Percentiles rank a stretch among this genome's conserved stretches.
phyloP scores from a whole-genome alignment of 2,888 invertebrate genomes.

The Toxonevra muliebris region DNA sequence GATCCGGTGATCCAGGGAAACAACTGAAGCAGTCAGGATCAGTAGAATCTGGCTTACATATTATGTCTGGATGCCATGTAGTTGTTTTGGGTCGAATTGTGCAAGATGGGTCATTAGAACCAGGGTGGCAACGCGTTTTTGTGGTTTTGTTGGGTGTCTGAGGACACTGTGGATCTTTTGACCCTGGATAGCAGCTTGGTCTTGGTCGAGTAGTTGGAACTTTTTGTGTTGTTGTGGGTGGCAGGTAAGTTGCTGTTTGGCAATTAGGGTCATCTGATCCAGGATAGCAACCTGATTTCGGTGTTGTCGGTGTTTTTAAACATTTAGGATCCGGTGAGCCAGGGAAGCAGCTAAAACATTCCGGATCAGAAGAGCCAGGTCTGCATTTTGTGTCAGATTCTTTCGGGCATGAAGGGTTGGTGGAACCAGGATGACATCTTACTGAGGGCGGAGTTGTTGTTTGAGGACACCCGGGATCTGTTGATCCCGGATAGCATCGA shows the following conservation, averaged over 20 bases:
- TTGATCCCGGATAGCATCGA: constrained; percentile 38
- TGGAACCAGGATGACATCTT: constrained; percentile 53
- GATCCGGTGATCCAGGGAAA: constrained; percentile 38
- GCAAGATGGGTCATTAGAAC: constrained; percentile 56
- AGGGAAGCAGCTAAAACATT: constrained; percentile 56
- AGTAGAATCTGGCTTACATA: no score
- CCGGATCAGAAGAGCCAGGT: constrained; percentile 60
- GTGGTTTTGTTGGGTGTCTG: constrained; percentile 45
- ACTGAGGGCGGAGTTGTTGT: neutral
- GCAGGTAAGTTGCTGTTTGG: constrained; percentile 57
- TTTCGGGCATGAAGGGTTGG: constrained; percentile 31
- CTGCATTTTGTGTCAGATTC: constrained; percentile 1
- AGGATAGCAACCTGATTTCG: constrained; percentile 54
- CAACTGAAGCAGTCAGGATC: constrained; percentile 58
- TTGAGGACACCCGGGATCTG: constrained; percentile 32
- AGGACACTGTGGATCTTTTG: constrained; percentile 47
- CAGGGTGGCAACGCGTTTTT: constrained; percentile 52
- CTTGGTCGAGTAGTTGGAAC: neutral
- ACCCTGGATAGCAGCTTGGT: constrained; percentile 54
- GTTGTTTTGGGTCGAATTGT: no score
- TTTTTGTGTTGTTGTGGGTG: constrained; percentile 44
- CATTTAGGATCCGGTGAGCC: constrained; percentile 63
- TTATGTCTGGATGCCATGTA: no score
- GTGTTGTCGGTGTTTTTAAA: constrained; percentile 43
- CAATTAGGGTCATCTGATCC: constrained; percentile 53